Evolutionary conservation across 2,888 invertebrate species (phyloP).

Genomic region (Diaperis boleti): DNA sequence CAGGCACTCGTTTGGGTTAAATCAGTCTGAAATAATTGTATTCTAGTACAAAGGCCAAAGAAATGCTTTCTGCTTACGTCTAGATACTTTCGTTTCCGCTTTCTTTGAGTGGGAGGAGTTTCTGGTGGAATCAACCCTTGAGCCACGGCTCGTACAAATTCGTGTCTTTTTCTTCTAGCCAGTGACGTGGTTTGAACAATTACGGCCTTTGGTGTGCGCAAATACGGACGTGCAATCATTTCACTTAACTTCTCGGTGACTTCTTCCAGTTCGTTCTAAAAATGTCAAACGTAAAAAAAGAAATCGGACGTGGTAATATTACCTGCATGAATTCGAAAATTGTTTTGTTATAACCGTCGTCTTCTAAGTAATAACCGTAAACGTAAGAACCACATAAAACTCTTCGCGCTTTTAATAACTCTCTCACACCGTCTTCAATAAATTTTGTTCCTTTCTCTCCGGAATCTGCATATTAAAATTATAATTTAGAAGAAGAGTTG

Average conservation of each 20-base stretch:
- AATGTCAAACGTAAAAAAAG: conserved; percentile 37
- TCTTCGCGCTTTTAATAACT: conserved; percentile 73
- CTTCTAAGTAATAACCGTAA: conserved; percentile 77
- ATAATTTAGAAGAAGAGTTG: conserved; percentile 1
- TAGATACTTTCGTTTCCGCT: conserved; percentile 65
- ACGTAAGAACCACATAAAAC: conserved; percentile 77
- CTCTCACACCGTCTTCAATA: conserved; percentile 74
- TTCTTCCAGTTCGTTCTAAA: conserved; percentile 75
- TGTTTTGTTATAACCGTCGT: conserved; percentile 74
- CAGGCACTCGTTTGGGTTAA: conserved; percentile 67
- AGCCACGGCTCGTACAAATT: conserved; percentile 73
- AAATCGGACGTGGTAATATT: conserved; percentile 43
- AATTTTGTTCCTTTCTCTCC: conserved; percentile 68
- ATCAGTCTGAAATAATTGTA: conserved; percentile 58
- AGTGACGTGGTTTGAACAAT: conserved; percentile 73
- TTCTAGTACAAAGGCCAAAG: conserved; percentile 21
- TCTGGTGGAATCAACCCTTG: conserved; percentile 72
- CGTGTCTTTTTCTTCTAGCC: conserved; percentile 72
- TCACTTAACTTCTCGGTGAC: conserved; percentile 75
- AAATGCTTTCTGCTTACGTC: conserved; percentile 61
- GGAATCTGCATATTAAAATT: conserved; percentile 55
- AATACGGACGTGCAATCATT: conserved; percentile 74
- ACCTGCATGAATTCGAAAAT: conserved; percentile 80
- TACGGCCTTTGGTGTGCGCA: conserved; percentile 72
- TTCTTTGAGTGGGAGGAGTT: conserved; percentile 72